Percentiles rank a stretch among this genome's conserved stretches.
Evolutionary conservation across 2,888 invertebrate species (phyloP).

Genomic region (Ophion slaviceki): DNA sequence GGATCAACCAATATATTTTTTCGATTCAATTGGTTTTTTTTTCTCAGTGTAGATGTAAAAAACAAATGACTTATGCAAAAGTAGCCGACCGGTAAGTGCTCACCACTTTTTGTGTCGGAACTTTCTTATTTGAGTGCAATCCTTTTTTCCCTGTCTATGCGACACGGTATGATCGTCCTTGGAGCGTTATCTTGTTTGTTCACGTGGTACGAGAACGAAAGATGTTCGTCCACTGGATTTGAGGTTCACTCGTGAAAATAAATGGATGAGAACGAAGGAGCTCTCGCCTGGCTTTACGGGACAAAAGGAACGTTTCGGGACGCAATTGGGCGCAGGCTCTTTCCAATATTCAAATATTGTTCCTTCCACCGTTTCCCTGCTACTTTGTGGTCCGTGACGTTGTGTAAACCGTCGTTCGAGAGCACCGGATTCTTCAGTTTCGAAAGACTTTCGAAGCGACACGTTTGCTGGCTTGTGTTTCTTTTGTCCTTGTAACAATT

Average conservation of each 20-base stretch:
- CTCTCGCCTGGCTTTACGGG: not conserved
- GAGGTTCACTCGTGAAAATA: not conserved
- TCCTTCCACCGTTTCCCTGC: not conserved
- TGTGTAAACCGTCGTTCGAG: not conserved
- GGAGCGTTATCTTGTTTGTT: not conserved
- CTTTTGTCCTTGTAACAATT: constrained; percentile 1
- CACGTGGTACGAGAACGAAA: not conserved
- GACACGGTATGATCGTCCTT: not conserved
- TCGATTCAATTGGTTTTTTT: too few relatives aligned
- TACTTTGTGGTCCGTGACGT: not conserved
- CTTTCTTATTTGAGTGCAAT: not conserved
- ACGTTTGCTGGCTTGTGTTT: not conserved
- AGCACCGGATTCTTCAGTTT: not conserved
- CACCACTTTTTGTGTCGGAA: not conserved
- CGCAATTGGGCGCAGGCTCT: not conserved
- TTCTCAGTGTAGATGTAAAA: not conserved
- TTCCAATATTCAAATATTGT: constrained; percentile 18
- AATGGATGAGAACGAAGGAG: not conserved
- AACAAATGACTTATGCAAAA: not conserved
- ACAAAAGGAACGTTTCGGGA: constrained; percentile 7
- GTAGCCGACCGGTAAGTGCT: not conserved
- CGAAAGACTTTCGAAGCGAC: not conserved
- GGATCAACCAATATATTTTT: too few relatives aligned
- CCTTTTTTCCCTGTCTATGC: not conserved
- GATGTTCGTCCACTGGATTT: not conserved